These are phyloP conservation scores for Drosophila rhopaloa DNA, from an alignment of 1,140 invertebrate species.

Conservation along the genomic window DNA sequence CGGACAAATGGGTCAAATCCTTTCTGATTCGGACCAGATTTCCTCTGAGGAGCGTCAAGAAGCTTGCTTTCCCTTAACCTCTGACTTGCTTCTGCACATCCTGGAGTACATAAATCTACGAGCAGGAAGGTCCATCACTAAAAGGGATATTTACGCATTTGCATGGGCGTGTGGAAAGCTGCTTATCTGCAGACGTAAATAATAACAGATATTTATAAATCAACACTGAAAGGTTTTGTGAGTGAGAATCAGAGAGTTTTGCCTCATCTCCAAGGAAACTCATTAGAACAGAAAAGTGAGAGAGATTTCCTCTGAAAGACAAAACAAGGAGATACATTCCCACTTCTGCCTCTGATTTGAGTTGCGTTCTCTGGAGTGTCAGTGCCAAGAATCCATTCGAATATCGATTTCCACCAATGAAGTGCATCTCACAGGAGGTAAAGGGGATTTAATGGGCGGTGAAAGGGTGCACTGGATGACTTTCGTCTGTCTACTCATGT, in stretches of 20 bases:
- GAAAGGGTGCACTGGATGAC: slow-evolving; percentile 6
- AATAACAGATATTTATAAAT: slow-evolving; percentile 48
- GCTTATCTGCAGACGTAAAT: slow-evolving; percentile 21
- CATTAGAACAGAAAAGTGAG: slow-evolving; percentile 18
- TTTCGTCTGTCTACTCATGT: slow-evolving; percentile 20
- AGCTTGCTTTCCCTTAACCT: slow-evolving; percentile 21
- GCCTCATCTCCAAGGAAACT: slow-evolving; percentile 5
- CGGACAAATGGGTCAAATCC: slow-evolving; percentile 69
- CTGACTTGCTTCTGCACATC: slow-evolving; percentile 19
- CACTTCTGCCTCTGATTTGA: neutral
- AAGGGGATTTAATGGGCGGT: slow-evolving; percentile 5
- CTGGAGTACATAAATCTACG: slow-evolving; percentile 41
- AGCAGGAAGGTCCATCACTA: slow-evolving; percentile 2
- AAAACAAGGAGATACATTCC: neutral
- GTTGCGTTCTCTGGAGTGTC: slow-evolving; percentile 33
- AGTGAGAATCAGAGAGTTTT: neutral
- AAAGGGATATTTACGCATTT: slow-evolving; percentile 14
- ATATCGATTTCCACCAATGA: slow-evolving; percentile 60
- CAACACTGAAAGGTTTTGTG: slow-evolving; percentile 1
- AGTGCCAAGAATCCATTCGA: slow-evolving; percentile 19
- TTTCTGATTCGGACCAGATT: slow-evolving; percentile 41
- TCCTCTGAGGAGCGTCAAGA: slow-evolving; percentile 8
- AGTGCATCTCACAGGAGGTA: slow-evolving; percentile 18
- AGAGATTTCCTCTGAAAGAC: neutral
- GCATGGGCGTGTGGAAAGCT: slow-evolving; percentile 4